Conservation (phyloP, 2,113 vertebrate genomes). For the Pseudois nayaur region DNA sequence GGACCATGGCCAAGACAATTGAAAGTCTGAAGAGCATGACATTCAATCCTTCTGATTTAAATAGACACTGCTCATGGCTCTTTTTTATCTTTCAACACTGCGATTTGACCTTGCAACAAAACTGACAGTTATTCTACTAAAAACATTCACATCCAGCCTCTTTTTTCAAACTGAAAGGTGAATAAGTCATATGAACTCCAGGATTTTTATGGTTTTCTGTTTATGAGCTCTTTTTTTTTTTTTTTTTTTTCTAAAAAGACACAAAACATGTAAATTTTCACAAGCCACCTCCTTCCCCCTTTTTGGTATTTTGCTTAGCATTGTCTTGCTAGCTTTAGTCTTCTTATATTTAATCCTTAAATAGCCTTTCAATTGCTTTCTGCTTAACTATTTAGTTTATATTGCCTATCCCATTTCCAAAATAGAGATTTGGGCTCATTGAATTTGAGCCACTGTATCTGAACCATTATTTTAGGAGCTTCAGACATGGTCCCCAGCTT, state of each 20-base stretch:
- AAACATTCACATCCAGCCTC: neutral
- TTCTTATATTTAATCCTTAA: neutral
- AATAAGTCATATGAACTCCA: neutral
- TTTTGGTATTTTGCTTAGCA: neutral
- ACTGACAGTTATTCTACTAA: neutral
- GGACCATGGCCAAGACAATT: neutral
- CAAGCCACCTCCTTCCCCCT: too few relatives aligned
- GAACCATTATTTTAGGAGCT: neutral
- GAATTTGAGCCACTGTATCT: neutral
- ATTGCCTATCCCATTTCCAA: neutral
- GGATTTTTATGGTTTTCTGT: neutral
- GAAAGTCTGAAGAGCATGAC: neutral
- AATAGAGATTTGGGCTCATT: neutral
- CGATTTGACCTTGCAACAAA: neutral
- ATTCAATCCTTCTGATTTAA: neutral
- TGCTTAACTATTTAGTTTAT: neutral
- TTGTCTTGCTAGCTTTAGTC: neutral
- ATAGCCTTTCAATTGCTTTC: neutral
- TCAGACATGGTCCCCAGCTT: neutral
- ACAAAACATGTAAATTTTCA: neutral
- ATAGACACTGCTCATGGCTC: neutral
- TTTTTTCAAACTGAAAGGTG: neutral
- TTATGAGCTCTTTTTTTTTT: neutral
- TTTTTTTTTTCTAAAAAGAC: neutral
- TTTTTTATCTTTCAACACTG: neutral